Base-by-base conservation (phyloP, 2,888 invertebrate species). In the Pecten maximus region DNA sequence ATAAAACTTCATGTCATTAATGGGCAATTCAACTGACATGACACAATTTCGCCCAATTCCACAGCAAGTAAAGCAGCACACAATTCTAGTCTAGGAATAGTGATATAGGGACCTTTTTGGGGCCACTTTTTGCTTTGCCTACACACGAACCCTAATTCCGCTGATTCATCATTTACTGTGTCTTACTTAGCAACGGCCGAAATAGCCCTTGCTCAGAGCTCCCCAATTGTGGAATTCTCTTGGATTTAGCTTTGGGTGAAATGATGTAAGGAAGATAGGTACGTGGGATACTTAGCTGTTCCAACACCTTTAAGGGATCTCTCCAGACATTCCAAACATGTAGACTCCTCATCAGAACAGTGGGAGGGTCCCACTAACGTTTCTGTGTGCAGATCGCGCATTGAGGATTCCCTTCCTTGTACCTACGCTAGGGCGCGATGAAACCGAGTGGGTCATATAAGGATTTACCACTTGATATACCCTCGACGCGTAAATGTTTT, bases 161-260 rank as follows among this genome's bases (percentile, higher is more conserved):
- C 12, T 3, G 44, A 23, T 19, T 87, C 40, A 35, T 40, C 44
- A 35, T 35, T 23, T n/a, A 50, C 50, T 87, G 87, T 54, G n/a
- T n/a, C 44, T 44, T 4, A 91, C 0, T 48, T 90, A 91, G 74
- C 90, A n/a, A 89, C 91, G 3, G 92, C 92, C 6, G 91, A 39
- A n/a, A 92, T 92, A n/a, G 91, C 91, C 40, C n/a, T n/a, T 90
- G 87, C 87, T 92, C 91, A 23, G 91, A 92, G 87, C 92, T 92
- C 16, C 88, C 89, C 88, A 89, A 90, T 28, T 91, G 35, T 23
- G 60, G 89, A 19, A 91, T 15, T 88, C 89, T 87, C 87, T 40
- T 48, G 19, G 35, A 28, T n/a, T 10, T 2, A 40, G 88, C 8
- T 16, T 16, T 0, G 40, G 39, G n/a, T n/a, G 54, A 2, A 90